Percentiles rank a stretch among this genome's conserved stretches.
These are phyloP conservation scores for Dendrolimus punctatus DNA, from an alignment of 1,140 invertebrate species.

Conservation along the genomic window DNA sequence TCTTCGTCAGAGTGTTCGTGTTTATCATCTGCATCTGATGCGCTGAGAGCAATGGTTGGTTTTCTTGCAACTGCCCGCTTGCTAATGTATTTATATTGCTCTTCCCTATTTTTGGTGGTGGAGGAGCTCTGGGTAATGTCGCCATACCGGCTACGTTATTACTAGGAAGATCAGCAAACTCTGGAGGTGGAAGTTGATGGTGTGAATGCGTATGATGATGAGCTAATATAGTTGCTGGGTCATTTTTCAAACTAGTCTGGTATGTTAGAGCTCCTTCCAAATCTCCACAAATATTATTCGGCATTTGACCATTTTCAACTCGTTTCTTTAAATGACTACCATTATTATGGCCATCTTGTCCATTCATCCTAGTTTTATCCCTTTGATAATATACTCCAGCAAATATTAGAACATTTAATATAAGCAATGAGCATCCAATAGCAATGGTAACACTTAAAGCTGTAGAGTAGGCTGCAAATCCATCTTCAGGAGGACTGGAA, in stretches of 20 bases:
- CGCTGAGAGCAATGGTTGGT: conserved; percentile 74
- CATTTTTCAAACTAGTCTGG: conserved; percentile 75
- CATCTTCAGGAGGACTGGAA: conserved; percentile 80
- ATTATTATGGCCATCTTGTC: conserved; percentile 68
- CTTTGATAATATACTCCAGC: conserved; percentile 95
- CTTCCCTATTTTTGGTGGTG: conserved; percentile 81
- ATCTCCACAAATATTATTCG: conserved; percentile 87
- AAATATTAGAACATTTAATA: conserved; percentile 93
- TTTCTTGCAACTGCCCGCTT: conserved; percentile 75
- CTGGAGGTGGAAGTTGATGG: conserved; percentile 83
- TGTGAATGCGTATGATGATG: conserved; percentile 81
- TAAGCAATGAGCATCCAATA: conserved; percentile 92
- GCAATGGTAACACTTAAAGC: conserved; percentile 93
- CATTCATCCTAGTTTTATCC: conserved; percentile 84
- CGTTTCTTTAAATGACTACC: conserved; percentile 78
- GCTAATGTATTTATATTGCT: conserved; percentile 73
- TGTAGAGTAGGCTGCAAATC: conserved; percentile 90
- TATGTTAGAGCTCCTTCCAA: conserved; percentile 79
- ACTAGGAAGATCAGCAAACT: conserved; percentile 83
- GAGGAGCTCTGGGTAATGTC: conserved; percentile 78
- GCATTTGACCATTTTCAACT: conserved; percentile 88
- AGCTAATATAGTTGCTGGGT: conserved; percentile 77
- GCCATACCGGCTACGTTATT: conserved; percentile 74
- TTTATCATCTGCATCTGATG: conserved; percentile 80
- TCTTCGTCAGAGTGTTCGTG: conserved; percentile 78